Percentiles rank a stretch among this genome's conserved stretches.
These are phyloP conservation scores for Tuta absoluta DNA, from an alignment of 2,888 invertebrate genomes.

Conservation along the genomic window DNA sequence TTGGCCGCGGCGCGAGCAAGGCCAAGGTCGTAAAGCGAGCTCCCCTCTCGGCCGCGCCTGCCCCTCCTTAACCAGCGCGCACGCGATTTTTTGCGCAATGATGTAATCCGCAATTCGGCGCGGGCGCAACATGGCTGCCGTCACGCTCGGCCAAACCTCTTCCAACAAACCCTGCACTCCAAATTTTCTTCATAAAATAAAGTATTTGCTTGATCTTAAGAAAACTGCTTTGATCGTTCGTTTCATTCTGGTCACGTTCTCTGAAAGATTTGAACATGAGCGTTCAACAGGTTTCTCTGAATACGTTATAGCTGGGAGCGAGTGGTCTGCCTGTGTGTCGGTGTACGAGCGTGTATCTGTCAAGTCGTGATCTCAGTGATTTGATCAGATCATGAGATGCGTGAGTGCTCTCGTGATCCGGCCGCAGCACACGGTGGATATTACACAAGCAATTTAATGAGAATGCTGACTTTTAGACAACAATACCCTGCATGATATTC, in stretches of 20 bases:
- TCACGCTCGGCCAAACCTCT: conserved; percentile 44
- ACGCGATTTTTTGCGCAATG: conserved; percentile 75
- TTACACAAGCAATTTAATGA: conserved; percentile 57
- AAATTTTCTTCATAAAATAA: conserved; percentile 1
- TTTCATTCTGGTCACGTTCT: conserved; percentile 14
- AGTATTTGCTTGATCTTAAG: not conserved
- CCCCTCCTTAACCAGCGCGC: conserved; percentile 42
- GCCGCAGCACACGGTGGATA: conserved; percentile 38
- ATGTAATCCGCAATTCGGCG: conserved; percentile 78
- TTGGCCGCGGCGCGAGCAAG: conserved; percentile 76
- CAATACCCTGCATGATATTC: not conserved
- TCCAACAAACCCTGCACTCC: conserved; percentile 23
- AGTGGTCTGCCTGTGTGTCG: not conserved
- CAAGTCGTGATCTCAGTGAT: conserved; percentile 5
- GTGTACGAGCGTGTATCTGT: not conserved
- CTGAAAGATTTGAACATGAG: conserved; percentile 7
- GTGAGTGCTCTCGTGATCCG: conserved; percentile 22
- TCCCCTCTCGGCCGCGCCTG: conserved; percentile 37
- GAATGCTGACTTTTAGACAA: conserved; percentile 38
- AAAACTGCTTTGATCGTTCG: not conserved
- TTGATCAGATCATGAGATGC: not conserved
- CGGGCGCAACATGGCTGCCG: conserved; percentile 70
- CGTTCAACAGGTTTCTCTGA: conserved; percentile 18
- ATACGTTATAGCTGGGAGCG: conserved; percentile 5
- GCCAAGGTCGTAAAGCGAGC: conserved; percentile 65